Evolutionary conservation across 2,888 invertebrate genomes (phyloP).

Genomic region (Chrysolina oricalcia): DNA sequence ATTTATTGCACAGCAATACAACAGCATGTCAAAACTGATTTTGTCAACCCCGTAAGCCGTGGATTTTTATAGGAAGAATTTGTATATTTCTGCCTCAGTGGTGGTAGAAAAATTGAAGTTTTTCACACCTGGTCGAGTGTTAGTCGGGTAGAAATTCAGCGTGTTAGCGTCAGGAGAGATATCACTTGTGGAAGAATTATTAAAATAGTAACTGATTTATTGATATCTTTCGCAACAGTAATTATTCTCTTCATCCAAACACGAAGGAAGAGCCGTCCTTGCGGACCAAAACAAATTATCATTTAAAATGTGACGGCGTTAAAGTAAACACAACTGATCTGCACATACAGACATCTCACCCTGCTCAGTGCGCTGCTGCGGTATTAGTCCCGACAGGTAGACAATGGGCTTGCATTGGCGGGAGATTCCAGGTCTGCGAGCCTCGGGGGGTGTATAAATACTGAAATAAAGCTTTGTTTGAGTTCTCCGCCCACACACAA

Average conservation of each 20-base stretch:
- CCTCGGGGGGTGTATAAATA: constrained; percentile 19
- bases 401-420: constrained; percentile 22
- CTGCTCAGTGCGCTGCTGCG: not conserved
- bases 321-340: constrained; percentile 4
- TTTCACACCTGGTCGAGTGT: too few species aligned
- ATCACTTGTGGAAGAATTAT: too few species aligned
- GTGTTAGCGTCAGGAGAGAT: too few species aligned
- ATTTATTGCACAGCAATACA: too few species aligned
- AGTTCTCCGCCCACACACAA: constrained; percentile 26
- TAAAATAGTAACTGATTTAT: too few species aligned
- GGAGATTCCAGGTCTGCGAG: constrained; percentile 3
- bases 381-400: constrained; percentile 22
- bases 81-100: too few species aligned
- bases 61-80: too few species aligned
- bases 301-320: not conserved
- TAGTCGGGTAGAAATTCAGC: too few species aligned
- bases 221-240: not conserved
- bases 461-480: constrained; percentile 29
- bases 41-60: too few species aligned
- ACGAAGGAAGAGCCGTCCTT: not conserved
- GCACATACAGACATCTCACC: constrained; percentile 7
- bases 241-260: not conserved
- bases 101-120: too few species aligned
- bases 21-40: too few species aligned
- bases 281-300: not conserved